A percentile compares a stretch with the other conserved stretches of the same genome.
These are phyloP conservation scores for Watsonalla cultraria DNA, from an alignment of 2,888 invertebrate species.

Conservation along the genomic window DNA sequence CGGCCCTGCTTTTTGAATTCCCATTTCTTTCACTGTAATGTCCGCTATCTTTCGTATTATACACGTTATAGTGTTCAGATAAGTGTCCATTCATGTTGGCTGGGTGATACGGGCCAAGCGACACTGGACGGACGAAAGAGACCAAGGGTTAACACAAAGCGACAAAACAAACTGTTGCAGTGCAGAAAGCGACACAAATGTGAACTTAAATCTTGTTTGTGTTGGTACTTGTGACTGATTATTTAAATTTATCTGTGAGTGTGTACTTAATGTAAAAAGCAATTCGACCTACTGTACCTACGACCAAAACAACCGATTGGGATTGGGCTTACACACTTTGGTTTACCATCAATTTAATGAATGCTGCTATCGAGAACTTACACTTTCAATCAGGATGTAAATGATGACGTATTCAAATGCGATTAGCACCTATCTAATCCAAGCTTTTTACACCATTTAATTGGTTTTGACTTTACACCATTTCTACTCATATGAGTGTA, in stretches of 20 bases:
- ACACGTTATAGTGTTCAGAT: constrained; percentile 69
- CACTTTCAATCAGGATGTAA: no score
- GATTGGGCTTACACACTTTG: no score
- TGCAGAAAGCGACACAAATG: constrained; percentile 51
- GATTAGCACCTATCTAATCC: no score
- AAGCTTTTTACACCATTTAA: no score
- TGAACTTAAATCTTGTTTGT: constrained; percentile 38
- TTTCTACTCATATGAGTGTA: no score
- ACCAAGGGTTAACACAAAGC: constrained; percentile 66
- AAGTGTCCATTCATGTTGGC: constrained; percentile 70
- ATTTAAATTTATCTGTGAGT: constrained; percentile 4
- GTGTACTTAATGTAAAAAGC: background rate
- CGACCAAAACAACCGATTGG: no score
- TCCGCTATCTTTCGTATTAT: constrained; percentile 73
- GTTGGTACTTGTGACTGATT: constrained; percentile 3
- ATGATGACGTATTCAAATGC: no score
- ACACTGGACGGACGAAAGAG: constrained; percentile 65
- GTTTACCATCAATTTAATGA: no score
- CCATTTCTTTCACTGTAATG: constrained; percentile 72
- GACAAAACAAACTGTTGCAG: constrained; percentile 63
- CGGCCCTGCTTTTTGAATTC: constrained; percentile 59
- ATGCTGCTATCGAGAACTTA: no score
- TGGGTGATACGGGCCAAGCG: constrained; percentile 73
- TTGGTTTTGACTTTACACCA: no score
- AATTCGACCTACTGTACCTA: no score